Conservation (phyloP, 2,113 vertebrate species). For the Herpetotheres cachinnans region DNA sequence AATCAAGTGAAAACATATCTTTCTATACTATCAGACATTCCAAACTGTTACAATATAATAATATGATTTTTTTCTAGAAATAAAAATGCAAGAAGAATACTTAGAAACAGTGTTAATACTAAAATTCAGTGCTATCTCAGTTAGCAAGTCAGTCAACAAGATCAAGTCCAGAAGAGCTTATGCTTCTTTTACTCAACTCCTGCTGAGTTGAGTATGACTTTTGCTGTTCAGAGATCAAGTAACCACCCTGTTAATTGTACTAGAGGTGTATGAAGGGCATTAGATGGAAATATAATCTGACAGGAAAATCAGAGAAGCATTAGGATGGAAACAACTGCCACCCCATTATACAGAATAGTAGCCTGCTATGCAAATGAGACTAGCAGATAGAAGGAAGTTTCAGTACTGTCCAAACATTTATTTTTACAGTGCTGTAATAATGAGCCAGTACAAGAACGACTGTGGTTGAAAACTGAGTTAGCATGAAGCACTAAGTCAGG, state of each 20-base stretch:
- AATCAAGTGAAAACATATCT: neutral
- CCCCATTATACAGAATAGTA: neutral
- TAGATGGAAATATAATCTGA: neutral
- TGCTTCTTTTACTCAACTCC: neutral
- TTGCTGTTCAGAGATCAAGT: neutral
- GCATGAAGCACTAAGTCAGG: neutral
- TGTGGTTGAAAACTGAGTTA: constrained; percentile 52
- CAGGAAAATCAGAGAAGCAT: constrained; percentile 11
- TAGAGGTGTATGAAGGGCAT: neutral
- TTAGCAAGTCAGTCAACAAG: neutral
- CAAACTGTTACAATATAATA: neutral
- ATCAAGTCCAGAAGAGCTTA: neutral
- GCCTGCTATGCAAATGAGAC: neutral
- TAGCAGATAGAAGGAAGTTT: neutral
- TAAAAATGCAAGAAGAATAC: neutral
- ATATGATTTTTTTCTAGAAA: neutral
- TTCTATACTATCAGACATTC: too few relatives aligned
- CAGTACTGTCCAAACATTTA: neutral
- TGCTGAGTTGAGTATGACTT: neutral
- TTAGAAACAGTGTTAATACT: neutral
- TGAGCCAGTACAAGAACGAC: constrained; percentile 23
- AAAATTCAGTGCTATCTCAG: neutral
- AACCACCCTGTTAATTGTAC: neutral
- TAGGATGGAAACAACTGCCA: neutral
- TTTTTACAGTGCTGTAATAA: constrained; percentile 29